Evolutionary conservation across 2,797 vertebrate genomes (phyloP), one percentile per base, ranked within the genome.

Genomic region (Melanotaenia parkinsoni): DNA sequence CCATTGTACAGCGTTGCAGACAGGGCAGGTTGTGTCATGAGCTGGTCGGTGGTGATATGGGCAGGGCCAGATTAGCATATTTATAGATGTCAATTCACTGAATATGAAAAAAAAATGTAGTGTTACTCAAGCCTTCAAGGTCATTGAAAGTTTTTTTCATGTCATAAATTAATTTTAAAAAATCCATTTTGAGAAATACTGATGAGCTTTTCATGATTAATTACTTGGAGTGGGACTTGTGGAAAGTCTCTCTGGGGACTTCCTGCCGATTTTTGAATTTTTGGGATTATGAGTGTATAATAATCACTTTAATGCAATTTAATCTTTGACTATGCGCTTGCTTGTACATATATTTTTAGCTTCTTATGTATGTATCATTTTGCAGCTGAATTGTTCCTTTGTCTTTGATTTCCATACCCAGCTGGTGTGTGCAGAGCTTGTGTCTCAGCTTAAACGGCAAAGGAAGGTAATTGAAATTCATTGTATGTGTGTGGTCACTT

Each of bases 401-500:
- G 58, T 73, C 26, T 38, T 70, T 30, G 45, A 37, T 56, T 77
- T 80, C 67, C 72, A 58, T 59, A 64, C 40, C 10, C 54, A 66
- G 60, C n/a, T 60, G 9, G 51, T 62, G 68, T 70, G 73, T 79
- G 62, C 62, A 33, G 37, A 71, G 64, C 37, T 12, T 12, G 56
- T 59, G 47, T 75, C 75, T 82, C 63, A 79, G 82, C 77, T 54
- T 61, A 76, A 57, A 76, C 70, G 69, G 72, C 79, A 80, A 76
- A 80, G 58, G 54, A 54, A 72, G 63, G 82, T 92, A 86, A 93
- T 93, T 94, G 88, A 91, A 93, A 93, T 94, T 92, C 92, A 90
- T 90, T 79, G 75, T 86, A 77, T 84, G 88, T 87, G 73, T 91
- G 84, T 83, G 90, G 93, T 91, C 91, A 93, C 90, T 93, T 92